These are phyloP conservation scores for Eurypyga helias DNA, from an alignment of 2,113 vertebrate species.

Conservation along the genomic window DNA sequence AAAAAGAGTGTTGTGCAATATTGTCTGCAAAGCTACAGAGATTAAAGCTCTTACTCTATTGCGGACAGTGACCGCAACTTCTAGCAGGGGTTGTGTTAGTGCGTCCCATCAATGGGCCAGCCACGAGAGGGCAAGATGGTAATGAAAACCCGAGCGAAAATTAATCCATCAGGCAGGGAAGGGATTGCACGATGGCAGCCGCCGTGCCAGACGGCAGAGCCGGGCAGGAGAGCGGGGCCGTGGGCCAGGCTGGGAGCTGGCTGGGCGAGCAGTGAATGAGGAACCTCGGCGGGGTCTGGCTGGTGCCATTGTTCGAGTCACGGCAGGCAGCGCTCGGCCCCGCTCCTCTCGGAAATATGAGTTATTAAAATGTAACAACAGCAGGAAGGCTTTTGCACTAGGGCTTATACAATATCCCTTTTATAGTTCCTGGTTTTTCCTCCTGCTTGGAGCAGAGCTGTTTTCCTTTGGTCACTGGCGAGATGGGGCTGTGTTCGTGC, in stretches of 20 bases:
- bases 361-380: background rate
- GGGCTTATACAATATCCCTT: background rate
- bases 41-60: background rate
- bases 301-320: background rate
- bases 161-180: background rate
- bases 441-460: background rate
- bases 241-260: background rate
- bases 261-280: background rate
- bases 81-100: accelerated
- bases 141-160: background rate
- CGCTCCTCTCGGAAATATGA: background rate
- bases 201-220: background rate
- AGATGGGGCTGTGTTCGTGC: background rate
- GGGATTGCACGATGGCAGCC: background rate
- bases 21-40: background rate
- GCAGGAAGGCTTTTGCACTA: slow-evolving; percentile 14
- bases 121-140: background rate
- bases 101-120: background rate
- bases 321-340: background rate
- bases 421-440: background rate
- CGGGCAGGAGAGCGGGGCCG: background rate
- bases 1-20: background rate
- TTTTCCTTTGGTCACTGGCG: background rate
- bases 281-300: accelerated
- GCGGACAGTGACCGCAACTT: accelerated